Base-by-base conservation (phyloP, 1,140 invertebrate species). In the Zaprionus ornatus region DNA sequence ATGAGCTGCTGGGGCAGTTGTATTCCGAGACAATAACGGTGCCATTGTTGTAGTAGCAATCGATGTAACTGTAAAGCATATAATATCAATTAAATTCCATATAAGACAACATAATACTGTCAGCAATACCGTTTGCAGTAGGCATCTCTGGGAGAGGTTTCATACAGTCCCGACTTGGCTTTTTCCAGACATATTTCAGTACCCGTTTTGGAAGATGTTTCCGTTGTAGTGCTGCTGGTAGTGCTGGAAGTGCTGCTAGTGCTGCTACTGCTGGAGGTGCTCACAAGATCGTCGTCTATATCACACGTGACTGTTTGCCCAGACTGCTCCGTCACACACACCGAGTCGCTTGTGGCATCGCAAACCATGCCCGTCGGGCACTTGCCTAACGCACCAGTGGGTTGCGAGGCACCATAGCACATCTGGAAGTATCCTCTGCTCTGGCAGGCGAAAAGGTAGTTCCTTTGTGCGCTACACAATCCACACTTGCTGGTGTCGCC, bases 401-500 rank as follows among this genome's bases (percentile, higher is more conserved):
- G 82, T 7, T 71, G 80, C 1, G 63, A 54, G 35, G 88, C 91
- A 7, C 91, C 91, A 32, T 92, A 91, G 61, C 91, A 92, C 85
- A 92, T 90, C 50, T 91, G 91, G 15, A 92, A 92, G 35, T 81
- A 82, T 1, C 80, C 64, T 0, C 88, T 79, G 52, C 91, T 92
- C 15, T 67, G 73, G 48, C 91, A 92, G 52, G 91, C 85, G 23
- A 92, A 92, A 9, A 91, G 61, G 54, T 82, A 82, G 59, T 92
- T 92, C 0, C 67, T 52, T 15, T 87, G 83, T 2, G 91, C 91
- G 48, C 76, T 91, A n/a, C 91, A 92, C 9, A 65, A 74, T 2
- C 91, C 91, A 50, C 91, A 92, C 19, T 82, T 63, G 6, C 88
- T 74, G 25, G 88, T 92, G 52, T 92, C 88, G 0, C 88, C 91